Percentiles rank a stretch among this genome's conserved stretches.
Evolutionary conservation across 1,140 invertebrate species (phyloP).

Genomic region (Metopolophium dirhodum): DNA sequence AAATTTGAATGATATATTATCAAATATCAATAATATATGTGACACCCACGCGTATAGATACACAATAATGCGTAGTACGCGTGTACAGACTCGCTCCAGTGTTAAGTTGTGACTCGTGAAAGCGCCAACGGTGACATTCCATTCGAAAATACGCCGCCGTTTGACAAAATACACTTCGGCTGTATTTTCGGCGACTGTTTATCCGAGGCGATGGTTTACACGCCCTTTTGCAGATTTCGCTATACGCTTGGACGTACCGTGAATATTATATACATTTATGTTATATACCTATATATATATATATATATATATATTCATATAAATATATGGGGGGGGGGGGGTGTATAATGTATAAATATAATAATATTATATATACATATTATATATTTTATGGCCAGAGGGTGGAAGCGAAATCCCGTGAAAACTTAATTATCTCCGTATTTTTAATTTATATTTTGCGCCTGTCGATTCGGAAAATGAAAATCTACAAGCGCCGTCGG

Average conservation of each 20-base stretch:
- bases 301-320: background rate
- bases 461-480: background rate
- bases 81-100: background rate
- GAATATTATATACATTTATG: background rate
- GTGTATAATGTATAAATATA: too few relatives aligned
- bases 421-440: constrained; percentile 42
- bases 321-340: too few relatives aligned
- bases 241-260: background rate
- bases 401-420: background rate
- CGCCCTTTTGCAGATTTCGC: background rate
- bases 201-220: background rate
- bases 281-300: too few relatives aligned
- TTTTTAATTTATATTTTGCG: constrained; percentile 47
- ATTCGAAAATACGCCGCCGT: background rate
- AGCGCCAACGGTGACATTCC: background rate
- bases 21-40: background rate
- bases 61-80: background rate
- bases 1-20: background rate
- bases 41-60: background rate
- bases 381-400: background rate
- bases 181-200: background rate
- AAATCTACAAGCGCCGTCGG: background rate
- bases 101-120: background rate
- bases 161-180: background rate
- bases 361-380: background rate